These are phyloP conservation scores for Cryptotis parvus DNA, from an alignment of 2,113 vertebrate species.

Conservation along the genomic window DNA sequence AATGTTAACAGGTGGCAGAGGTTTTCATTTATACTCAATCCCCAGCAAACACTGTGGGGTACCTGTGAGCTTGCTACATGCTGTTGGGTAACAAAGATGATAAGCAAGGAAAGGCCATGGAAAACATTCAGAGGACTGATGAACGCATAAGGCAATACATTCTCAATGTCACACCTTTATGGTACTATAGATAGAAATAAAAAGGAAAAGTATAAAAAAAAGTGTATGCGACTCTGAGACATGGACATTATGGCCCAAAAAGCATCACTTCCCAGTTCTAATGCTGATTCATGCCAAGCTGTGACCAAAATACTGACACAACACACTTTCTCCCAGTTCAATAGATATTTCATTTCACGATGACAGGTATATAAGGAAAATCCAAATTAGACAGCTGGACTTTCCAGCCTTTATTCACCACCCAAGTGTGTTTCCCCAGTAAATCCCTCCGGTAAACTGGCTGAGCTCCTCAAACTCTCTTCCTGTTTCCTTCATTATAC, in stretches of 20 bases:
- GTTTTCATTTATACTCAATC: not conserved
- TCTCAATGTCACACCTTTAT: not conserved
- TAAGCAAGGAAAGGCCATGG: not conserved
- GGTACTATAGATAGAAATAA: not conserved
- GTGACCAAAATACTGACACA: slow-evolving; percentile 60
- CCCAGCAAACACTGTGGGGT: not conserved
- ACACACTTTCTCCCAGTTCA: slow-evolving; percentile 26
- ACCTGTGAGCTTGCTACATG: not conserved
- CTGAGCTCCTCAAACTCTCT: slow-evolving; percentile 48
- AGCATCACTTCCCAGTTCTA: slow-evolving; percentile 19
- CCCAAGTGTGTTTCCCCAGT: slow-evolving; percentile 58
- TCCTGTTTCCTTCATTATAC: slow-evolving; percentile 67
- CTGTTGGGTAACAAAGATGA: not conserved
- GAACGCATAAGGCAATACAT: not conserved
- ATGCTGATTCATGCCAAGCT: slow-evolving; percentile 37
- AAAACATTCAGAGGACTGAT: not conserved
- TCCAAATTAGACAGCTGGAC: slow-evolving; percentile 63
- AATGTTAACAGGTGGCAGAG: not conserved
- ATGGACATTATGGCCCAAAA: slow-evolving; percentile 7
- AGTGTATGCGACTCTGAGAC: not conserved
- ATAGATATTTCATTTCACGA: slow-evolving; percentile 60
- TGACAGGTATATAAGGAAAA: slow-evolving; percentile 65
- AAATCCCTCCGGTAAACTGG: slow-evolving; percentile 59
- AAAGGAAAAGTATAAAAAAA: not conserved
- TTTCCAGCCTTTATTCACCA: slow-evolving; percentile 66